Percentiles rank a stretch among this genome's conserved stretches.
phyloP scores from a whole-genome alignment of 1,140 invertebrate species.

The Drosophila tsacasi region DNA sequence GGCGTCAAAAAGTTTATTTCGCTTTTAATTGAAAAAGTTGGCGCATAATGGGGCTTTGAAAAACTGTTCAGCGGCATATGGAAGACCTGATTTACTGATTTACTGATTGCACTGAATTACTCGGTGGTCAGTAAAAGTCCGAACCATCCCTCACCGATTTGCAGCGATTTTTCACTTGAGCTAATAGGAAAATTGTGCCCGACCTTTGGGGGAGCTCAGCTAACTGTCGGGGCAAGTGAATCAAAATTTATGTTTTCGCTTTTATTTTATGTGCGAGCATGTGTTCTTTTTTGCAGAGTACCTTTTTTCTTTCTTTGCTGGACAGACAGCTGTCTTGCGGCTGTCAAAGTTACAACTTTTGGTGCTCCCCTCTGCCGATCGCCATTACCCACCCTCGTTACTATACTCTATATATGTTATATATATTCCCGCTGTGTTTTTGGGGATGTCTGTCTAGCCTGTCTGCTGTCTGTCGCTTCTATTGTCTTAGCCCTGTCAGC shows the following conservation, averaged over 20 bases:
- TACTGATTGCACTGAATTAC: constrained; percentile 22
- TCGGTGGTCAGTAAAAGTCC: constrained; percentile 27
- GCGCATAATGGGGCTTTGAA: constrained; percentile 30
- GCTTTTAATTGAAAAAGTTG: constrained; percentile 47
- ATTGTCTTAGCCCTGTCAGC: constrained; percentile 57
- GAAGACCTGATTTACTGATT: constrained; percentile 4
- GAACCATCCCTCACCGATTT: constrained; percentile 8
- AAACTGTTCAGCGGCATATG: constrained; percentile 24
- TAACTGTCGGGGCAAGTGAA: constrained; percentile 31
- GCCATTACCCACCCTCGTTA: constrained; percentile 11
- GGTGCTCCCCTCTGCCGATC: constrained; percentile 24
- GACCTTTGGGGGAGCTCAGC: constrained; percentile 46
- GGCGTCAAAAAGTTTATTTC: constrained; percentile 34
- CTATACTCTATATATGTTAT: constrained; percentile 4
- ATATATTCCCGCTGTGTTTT: background rate
- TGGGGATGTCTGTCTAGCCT: constrained; percentile 37
- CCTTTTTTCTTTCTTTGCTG: constrained; percentile 22
- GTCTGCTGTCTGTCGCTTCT: constrained; percentile 21
- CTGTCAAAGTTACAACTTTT: constrained; percentile 63
- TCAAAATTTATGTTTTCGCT: constrained; percentile 45
- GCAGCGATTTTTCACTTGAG: constrained; percentile 72
- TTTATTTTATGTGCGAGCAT: constrained; percentile 6
- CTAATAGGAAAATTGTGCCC: constrained; percentile 76
- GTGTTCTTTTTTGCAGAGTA: constrained; percentile 5
- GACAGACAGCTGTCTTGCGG: constrained; percentile 68